phyloP scores from a whole-genome alignment of 2,888 invertebrate genomes.

The Lithophane semibrunnea region DNA sequence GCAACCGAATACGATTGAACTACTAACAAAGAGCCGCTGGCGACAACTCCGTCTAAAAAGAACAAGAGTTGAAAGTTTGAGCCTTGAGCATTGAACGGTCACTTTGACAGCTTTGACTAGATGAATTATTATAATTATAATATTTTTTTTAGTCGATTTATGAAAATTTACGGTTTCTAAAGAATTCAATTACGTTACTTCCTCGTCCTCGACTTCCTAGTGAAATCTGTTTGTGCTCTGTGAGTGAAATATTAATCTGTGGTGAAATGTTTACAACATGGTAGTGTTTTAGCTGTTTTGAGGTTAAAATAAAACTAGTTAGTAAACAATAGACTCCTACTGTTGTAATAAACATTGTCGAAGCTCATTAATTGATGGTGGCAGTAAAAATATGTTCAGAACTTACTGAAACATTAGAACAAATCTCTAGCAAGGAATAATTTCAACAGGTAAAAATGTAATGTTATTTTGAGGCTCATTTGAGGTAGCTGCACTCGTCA shows the following conservation, averaged over 20 bases:
- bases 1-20: neutral
- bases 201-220: neutral
- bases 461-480: neutral
- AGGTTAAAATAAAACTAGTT: constrained; percentile 25
- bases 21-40: too few relatives aligned
- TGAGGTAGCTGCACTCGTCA: neutral
- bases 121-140: too few relatives aligned
- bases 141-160: constrained; percentile 17
- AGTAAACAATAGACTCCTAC: constrained; percentile 4
- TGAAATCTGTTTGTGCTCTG: neutral
- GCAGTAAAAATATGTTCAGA: neutral
- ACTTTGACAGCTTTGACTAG: neutral
- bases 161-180: constrained; percentile 5
- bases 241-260: too few relatives aligned
- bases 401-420: constrained; percentile 2
- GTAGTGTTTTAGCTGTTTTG: neutral
- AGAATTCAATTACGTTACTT: neutral
- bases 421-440: neutral
- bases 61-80: neutral
- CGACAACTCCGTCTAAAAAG: neutral
- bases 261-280: constrained; percentile 17
- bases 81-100: neutral
- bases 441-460: constrained; percentile 31
- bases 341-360: neutral
- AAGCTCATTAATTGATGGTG: constrained; percentile 9